phyloP scores from a whole-genome alignment of 2,888 invertebrate genomes.

The Meteorus cinctellus region DNA sequence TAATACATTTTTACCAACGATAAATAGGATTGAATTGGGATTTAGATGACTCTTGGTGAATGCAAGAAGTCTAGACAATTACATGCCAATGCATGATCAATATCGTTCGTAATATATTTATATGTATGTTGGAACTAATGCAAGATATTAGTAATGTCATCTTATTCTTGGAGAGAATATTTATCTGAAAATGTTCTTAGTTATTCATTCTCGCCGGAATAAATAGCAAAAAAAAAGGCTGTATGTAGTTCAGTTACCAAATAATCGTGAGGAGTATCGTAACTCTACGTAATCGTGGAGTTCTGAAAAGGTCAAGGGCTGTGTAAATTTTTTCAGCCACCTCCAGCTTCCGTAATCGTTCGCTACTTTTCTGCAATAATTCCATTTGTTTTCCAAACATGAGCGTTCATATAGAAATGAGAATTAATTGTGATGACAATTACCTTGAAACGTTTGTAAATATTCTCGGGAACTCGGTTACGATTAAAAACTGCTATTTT shows the following conservation, averaged over 20 bases:
- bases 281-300: slow-evolving; percentile 84
- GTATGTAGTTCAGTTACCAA: slow-evolving; percentile 76
- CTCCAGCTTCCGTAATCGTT: slow-evolving; percentile 82
- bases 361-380: slow-evolving; percentile 73
- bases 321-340: slow-evolving; percentile 83
- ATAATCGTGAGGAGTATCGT: slow-evolving; percentile 86
- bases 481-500: slow-evolving; percentile 88
- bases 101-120: too few relatives aligned
- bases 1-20: too few relatives aligned
- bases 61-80: too few relatives aligned
- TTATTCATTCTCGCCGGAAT: neutral
- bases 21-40: too few relatives aligned
- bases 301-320: slow-evolving; percentile 86
- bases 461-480: slow-evolving; percentile 82
- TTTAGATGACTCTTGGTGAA: too few relatives aligned
- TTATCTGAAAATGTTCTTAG: too few relatives aligned
- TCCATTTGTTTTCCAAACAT: neutral
- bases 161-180: too few relatives aligned
- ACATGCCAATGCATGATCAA: too few relatives aligned
- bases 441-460: slow-evolving; percentile 84
- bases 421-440: slow-evolving; percentile 54
- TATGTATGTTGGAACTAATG: too few relatives aligned
- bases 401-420: neutral
- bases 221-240: neutral
- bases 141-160: too few relatives aligned